These are phyloP conservation scores for Rhingia campestris DNA, from an alignment of 2,888 invertebrate species.

Conservation along the genomic window DNA sequence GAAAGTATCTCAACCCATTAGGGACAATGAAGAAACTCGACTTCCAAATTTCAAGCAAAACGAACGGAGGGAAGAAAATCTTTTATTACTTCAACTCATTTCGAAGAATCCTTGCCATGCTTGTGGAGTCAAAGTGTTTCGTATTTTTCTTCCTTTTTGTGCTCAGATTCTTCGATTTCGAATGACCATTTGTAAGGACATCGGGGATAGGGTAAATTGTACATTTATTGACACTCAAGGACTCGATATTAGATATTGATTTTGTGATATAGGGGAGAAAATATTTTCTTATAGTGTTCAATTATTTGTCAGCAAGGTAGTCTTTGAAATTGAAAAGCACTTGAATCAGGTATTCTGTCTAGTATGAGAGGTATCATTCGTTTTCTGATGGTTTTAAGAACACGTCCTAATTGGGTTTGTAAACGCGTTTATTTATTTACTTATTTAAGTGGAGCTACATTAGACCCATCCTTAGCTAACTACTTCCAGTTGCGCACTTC, in stretches of 20 bases:
- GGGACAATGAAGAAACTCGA: slow-evolving; percentile 48
- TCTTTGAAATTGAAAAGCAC: too few species aligned
- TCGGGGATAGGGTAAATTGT: slow-evolving; percentile 15
- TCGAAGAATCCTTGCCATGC: slow-evolving; percentile 29
- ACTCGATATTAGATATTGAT: not conserved
- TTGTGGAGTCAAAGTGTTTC: slow-evolving; percentile 33
- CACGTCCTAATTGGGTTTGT: too few species aligned
- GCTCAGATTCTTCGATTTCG: slow-evolving; percentile 3
- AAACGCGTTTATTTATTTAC: too few species aligned
- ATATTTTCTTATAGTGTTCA: too few species aligned
- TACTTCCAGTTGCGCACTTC: too few species aligned
- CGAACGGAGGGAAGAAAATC: slow-evolving; percentile 3
- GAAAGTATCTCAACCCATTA: slow-evolving; percentile 63
- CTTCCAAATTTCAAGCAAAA: not conserved
- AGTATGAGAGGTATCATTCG: too few species aligned
- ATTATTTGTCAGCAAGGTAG: too few species aligned
- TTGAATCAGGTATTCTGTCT: too few species aligned
- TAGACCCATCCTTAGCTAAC: too few species aligned
- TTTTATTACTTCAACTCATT: slow-evolving; percentile 59
- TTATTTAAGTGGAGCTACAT: too few species aligned
- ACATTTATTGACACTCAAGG: not conserved
- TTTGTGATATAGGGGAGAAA: not conserved
- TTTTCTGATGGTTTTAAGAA: too few species aligned
- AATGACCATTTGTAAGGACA: slow-evolving; percentile 20
- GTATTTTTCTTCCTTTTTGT: slow-evolving; percentile 6